Percentiles rank a stretch among this genome's conserved stretches.
Conservation (phyloP, 2,888 invertebrate genomes). For the Crematogaster levior region DNA sequence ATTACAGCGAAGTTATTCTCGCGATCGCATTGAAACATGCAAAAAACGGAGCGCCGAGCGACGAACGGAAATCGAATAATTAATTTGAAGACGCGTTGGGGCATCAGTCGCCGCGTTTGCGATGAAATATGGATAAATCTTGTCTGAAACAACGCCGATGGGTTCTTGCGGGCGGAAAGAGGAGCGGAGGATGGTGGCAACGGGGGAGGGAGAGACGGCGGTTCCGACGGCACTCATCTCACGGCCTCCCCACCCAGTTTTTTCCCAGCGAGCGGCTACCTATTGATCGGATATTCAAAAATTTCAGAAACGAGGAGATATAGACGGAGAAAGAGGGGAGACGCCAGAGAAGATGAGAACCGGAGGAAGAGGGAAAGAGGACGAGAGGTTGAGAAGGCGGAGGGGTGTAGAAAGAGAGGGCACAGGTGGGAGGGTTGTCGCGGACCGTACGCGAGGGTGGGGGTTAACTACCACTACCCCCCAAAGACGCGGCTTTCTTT, state of each 20-base stretch:
- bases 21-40: conserved; percentile 3
- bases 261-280: conserved; percentile 77
- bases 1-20: not conserved
- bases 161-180: conserved; percentile 39
- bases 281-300: conserved; percentile 85
- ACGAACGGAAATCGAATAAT: conserved; percentile 52
- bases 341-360: conserved; percentile 60
- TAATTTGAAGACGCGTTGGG: conserved; percentile 47
- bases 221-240: conserved; percentile 69
- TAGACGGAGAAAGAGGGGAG: conserved; percentile 58
- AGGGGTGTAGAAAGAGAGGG: conserved; percentile 42
- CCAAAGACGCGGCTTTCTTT: conserved; percentile 74
- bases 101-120: conserved; percentile 30
- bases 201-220: conserved; percentile 44
- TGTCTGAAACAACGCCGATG: conserved; percentile 66
- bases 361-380: conserved; percentile 60
- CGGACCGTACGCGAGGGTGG: conserved; percentile 69
- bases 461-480: conserved; percentile 74
- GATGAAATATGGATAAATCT: conserved; percentile 67
- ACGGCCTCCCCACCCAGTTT: conserved; percentile 76
- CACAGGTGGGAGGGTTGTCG: conserved; percentile 68
- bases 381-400: conserved; percentile 60
- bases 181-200: conserved; percentile 14
- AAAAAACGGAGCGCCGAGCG: conserved; percentile 26
- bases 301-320: conserved; percentile 79